Conservation (phyloP, 2,113 vertebrate species). For the Dryoscopus gambensis region DNA sequence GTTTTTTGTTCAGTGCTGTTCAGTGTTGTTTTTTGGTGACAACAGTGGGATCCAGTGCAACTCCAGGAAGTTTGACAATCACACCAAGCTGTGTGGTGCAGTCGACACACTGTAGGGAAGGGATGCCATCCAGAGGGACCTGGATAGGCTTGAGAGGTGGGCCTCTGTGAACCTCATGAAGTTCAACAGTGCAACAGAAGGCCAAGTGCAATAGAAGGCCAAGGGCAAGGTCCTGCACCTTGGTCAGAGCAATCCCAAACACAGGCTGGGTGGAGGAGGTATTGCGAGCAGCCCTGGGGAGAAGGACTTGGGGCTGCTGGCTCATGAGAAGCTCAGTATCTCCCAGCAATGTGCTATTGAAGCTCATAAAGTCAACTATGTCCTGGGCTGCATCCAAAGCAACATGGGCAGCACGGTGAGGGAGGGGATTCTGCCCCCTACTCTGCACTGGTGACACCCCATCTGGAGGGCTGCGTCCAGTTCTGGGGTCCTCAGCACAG, state of each 20-base stretch:
- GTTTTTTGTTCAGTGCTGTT: neutral
- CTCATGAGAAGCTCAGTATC: neutral
- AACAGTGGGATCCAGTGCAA: neutral
- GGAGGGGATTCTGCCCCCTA: neutral
- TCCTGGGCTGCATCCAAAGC: neutral
- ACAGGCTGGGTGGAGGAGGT: neutral
- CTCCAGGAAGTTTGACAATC: neutral
- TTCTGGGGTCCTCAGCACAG: neutral
- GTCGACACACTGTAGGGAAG: neutral
- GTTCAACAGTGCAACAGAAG: neutral
- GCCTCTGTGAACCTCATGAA: neutral
- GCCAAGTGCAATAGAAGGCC: too few relatives aligned
- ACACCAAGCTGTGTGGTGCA: neutral
- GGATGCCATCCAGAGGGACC: neutral
- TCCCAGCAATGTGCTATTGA: accelerated
- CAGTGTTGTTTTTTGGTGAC: neutral
- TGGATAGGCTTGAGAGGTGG: neutral
- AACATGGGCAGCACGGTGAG: accelerated
- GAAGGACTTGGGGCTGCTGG: neutral
- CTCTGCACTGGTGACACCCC: neutral
- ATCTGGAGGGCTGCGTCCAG: neutral
- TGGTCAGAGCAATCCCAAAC: neutral
- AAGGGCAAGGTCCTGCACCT: neutral
- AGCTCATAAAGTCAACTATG: neutral
- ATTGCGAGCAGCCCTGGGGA: neutral